Evolutionary conservation across 2,113 vertebrate genomes (phyloP), one percentile per base, ranked within the genome.

Genomic region (Chunga burmeisteri): DNA sequence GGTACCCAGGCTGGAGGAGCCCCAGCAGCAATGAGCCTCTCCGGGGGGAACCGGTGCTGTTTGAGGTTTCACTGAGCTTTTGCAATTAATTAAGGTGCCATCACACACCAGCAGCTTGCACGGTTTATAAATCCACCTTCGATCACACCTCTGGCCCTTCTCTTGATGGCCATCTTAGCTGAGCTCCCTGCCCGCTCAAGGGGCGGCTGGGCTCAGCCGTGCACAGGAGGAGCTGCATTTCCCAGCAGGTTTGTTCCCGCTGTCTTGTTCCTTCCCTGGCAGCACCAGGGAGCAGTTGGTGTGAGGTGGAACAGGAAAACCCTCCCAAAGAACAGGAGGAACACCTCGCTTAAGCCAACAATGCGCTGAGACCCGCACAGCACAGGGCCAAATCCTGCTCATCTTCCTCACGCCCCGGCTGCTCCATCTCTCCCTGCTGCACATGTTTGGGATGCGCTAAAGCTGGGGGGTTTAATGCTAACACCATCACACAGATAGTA

Each of bases 381-480:
- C 59, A 21, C 0, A 0, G 26, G 17, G 15, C 5, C 80, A 61
- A 53, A 65, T 6, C 74, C 86, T 70, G 34, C 78, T 59, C 4
- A 0, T 38, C n/a, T 26, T 70, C 70, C 30, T 85, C 0, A 0
- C 21, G 44, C 36, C 65, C 50, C 1, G 0, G 0, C 47, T 59
- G 58, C 67, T 58, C 52, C 1, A 0, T 27, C 38, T 32, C 29
- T 65, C 49, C 65, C 72, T 56, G 40, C 58, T 17, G 6, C 20
- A 2, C 25, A 8, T 7, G 0, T 23, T 4, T 11, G 53, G 80
- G 87, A n/a, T 58, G 61, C 0, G 0, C 65, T 29, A 32, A 36
- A 74, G 26, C 75, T 11, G 44, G 5, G 17, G 62, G 23, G 1
- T 42, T 62, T 42, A 30, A 29, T 17, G 10, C 23, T 14, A 7